phyloP scores from a whole-genome alignment of 2,113 vertebrate genomes.

The Tiliqua scincoides region DNA sequence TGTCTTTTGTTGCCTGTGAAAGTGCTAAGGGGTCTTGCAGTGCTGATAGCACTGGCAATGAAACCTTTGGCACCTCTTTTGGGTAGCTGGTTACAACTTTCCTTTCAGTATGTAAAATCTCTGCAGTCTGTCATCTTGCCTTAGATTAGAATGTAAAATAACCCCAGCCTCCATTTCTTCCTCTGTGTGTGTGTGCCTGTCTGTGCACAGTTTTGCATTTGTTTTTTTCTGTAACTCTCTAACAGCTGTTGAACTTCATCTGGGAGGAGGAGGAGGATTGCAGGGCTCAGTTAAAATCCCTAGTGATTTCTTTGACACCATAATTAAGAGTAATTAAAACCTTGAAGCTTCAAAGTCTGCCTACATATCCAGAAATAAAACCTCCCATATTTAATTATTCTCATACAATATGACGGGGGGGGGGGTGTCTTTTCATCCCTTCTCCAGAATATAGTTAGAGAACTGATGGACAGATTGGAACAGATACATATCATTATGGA shows the following conservation, averaged over 20 bases:
- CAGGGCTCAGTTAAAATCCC: constrained; percentile 24
- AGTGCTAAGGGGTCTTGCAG: not conserved
- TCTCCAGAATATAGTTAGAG: not conserved
- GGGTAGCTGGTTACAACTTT: not conserved
- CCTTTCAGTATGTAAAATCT: not conserved
- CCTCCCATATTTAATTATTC: constrained; percentile 29
- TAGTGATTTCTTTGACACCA: constrained; percentile 32
- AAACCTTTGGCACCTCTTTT: not conserved
- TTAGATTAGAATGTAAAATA: not conserved
- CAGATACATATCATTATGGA: constrained; percentile 17
- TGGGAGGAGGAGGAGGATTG: constrained; percentile 8
- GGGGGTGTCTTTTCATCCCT: not conserved
- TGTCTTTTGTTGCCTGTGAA: not conserved
- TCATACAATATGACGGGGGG: constrained; percentile 2
- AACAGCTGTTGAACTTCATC: constrained; percentile 40
- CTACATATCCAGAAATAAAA: constrained; percentile 41
- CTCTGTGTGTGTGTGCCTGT: not conserved
- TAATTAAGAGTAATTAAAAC: constrained; percentile 43
- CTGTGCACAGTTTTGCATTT: not conserved
- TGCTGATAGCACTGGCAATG: not conserved
- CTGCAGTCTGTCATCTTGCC: not conserved
- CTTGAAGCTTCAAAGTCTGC: constrained; percentile 33
- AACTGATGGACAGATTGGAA: constrained; percentile 19
- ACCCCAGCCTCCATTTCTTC: not conserved
- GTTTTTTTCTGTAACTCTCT: not conserved